Evolutionary conservation across 2,797 vertebrate species (phyloP).

Genomic region (Micrastur ruficollis): DNA sequence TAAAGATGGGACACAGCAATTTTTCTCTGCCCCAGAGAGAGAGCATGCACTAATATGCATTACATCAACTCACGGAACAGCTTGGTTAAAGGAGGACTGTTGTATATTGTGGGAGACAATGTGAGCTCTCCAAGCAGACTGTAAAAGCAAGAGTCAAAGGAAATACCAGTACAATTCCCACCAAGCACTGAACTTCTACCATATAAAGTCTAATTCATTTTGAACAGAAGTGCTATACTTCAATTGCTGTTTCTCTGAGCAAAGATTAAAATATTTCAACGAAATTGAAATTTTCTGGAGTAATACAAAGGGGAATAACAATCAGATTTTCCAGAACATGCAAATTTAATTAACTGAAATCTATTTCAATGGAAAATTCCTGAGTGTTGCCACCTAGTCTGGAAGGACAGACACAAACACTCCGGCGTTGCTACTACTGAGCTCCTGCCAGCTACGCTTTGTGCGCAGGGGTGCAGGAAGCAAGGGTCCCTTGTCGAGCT

Average conservation of each 20-base stretch:
- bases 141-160: neutral
- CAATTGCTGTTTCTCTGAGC: neutral
- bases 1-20: neutral
- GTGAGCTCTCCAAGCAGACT: neutral
- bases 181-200: neutral
- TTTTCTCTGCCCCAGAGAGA: neutral
- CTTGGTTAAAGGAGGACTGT: neutral
- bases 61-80: neutral
- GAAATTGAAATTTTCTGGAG: neutral
- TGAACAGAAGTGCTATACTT: neutral
- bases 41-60: neutral
- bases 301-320: neutral
- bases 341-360: slow-evolving; percentile 6
- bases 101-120: neutral
- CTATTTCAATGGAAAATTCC: neutral
- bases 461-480: neutral
- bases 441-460: neutral
- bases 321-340: neutral
- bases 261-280: neutral
- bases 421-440: neutral
- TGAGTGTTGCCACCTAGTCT: neutral
- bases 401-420: neutral
- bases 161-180: neutral
- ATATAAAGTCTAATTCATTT: neutral
- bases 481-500: neutral